Percentiles rank a stretch among this genome's conserved stretches.
Conservation (phyloP, 2,888 invertebrate species). For the Neria commutata region DNA sequence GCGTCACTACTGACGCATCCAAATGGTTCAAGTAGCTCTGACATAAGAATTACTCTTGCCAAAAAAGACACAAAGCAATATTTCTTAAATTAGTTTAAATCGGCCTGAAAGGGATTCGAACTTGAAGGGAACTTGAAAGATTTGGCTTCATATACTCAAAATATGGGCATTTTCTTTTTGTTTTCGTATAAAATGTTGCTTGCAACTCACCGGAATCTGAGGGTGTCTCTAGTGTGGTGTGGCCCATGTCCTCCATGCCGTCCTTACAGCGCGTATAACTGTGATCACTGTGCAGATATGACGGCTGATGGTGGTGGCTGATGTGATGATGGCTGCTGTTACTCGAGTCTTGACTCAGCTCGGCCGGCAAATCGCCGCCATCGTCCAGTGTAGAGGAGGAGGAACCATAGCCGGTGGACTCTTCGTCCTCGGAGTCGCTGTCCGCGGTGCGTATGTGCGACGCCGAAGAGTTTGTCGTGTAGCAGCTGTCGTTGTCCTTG, state of each 20-base stretch:
- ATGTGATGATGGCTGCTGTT: neutral
- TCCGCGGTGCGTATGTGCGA: conserved; percentile 9
- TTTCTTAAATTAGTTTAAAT: too few relatives aligned
- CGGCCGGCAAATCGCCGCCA: conserved; percentile 26
- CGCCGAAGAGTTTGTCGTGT: conserved; percentile 13
- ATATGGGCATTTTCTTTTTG: too few relatives aligned
- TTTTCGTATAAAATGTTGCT: neutral
- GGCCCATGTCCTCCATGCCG: conserved; percentile 66
- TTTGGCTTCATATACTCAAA: too few relatives aligned
- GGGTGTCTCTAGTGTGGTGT: conserved; percentile 85
- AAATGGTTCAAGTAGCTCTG: too few relatives aligned
- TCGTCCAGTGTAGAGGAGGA: conserved; percentile 24
- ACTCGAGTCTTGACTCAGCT: conserved; percentile 33
- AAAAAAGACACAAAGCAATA: too few relatives aligned
- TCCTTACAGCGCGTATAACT: conserved; percentile 73
- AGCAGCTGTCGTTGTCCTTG: conserved; percentile 32
- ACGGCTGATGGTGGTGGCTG: conserved; percentile 35
- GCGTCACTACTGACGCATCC: too few relatives aligned
- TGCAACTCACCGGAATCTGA: conserved; percentile 90
- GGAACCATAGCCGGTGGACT: conserved; percentile 11
- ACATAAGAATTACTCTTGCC: too few relatives aligned
- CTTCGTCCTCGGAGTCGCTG: neutral
- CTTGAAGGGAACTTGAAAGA: too few relatives aligned
- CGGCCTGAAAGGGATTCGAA: too few relatives aligned
- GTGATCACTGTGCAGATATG: conserved; percentile 65